Evolutionary conservation across 2,888 invertebrate genomes (phyloP).

Genomic region (Andrena camellia): DNA sequence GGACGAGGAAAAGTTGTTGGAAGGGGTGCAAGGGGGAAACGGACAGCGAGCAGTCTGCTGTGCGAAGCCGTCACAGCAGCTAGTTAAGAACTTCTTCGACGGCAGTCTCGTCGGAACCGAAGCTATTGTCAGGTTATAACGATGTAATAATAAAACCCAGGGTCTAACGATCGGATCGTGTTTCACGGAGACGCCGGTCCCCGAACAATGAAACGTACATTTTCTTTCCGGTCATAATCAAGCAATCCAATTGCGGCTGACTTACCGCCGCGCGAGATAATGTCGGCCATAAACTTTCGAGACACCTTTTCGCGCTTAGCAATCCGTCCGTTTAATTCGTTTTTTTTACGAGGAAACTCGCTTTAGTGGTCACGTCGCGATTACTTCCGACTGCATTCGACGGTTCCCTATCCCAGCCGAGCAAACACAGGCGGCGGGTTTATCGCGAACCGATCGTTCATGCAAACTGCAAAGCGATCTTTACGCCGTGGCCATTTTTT

Average conservation of each 20-base stretch:
- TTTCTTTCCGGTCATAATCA: constrained; percentile 73
- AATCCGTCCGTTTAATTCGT: constrained; percentile 51
- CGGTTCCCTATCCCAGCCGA: background rate
- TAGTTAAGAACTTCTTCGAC: constrained; percentile 72
- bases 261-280: constrained; percentile 55
- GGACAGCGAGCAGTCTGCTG: constrained; percentile 12
- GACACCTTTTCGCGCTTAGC: constrained; percentile 66
- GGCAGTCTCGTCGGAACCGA: constrained; percentile 66
- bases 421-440: background rate
- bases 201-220: constrained; percentile 71
- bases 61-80: constrained; percentile 46
- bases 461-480: constrained; percentile 8
- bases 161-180: constrained; percentile 73
- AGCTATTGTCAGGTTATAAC: constrained; percentile 73
- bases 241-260: constrained; percentile 65
- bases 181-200: constrained; percentile 71
- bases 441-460: constrained; percentile 11
- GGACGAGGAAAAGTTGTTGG: constrained; percentile 18
- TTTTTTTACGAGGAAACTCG: constrained; percentile 43
- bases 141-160: constrained; percentile 72
- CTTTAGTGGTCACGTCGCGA: constrained; percentile 34
- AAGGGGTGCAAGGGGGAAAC: constrained; percentile 21
- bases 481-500: constrained; percentile 20
- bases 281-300: constrained; percentile 66
- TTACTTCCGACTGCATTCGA: constrained; percentile 1